phyloP scores from a whole-genome alignment of 1,140 invertebrate species.

The Drosophila miranda region DNA sequence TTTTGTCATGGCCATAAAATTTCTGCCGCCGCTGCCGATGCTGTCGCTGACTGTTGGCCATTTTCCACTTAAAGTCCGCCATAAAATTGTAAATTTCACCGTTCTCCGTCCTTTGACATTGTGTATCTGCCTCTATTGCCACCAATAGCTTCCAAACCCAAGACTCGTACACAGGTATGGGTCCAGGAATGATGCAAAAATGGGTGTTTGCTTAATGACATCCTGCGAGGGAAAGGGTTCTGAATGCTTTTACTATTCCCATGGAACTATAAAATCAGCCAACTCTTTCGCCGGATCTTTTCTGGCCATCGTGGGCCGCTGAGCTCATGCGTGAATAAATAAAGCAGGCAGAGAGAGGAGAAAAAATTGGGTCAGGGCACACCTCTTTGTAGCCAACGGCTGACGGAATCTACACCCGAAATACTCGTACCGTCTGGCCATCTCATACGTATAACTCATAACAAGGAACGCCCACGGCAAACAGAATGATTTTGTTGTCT shows the following conservation, averaged over 20 bases:
- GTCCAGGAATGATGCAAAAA: slow-evolving; percentile 47
- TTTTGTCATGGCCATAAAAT: slow-evolving; percentile 75
- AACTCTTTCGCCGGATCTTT: slow-evolving; percentile 26
- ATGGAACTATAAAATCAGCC: slow-evolving; percentile 39
- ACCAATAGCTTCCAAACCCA: too few relatives aligned
- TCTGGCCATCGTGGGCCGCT: slow-evolving; percentile 23
- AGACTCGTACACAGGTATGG: slow-evolving; percentile 1
- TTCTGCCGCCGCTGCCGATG: slow-evolving; percentile 9
- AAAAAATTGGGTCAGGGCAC: slow-evolving; percentile 68
- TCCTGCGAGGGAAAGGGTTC: slow-evolving; percentile 37
- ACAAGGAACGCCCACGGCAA: slow-evolving; percentile 63
- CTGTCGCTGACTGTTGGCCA: slow-evolving; percentile 45
- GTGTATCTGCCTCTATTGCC: slow-evolving; percentile 1
- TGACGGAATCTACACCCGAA: slow-evolving; percentile 43
- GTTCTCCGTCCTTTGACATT: slow-evolving; percentile 68
- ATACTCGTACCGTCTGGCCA: slow-evolving; percentile 15
- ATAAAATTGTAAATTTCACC: slow-evolving; percentile 70
- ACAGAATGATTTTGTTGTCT: slow-evolving; percentile 40
- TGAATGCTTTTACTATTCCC: slow-evolving; percentile 41
- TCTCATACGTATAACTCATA: slow-evolving; percentile 63
- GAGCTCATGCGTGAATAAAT: slow-evolving; percentile 67
- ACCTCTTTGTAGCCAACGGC: slow-evolving; percentile 67
- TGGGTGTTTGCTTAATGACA: slow-evolving; percentile 43
- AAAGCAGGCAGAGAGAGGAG: slow-evolving; percentile 23
- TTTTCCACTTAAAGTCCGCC: slow-evolving; percentile 70